These are phyloP conservation scores for Exocentrus adspersus DNA, from an alignment of 2,888 invertebrate genomes.

Conservation along the genomic window DNA sequence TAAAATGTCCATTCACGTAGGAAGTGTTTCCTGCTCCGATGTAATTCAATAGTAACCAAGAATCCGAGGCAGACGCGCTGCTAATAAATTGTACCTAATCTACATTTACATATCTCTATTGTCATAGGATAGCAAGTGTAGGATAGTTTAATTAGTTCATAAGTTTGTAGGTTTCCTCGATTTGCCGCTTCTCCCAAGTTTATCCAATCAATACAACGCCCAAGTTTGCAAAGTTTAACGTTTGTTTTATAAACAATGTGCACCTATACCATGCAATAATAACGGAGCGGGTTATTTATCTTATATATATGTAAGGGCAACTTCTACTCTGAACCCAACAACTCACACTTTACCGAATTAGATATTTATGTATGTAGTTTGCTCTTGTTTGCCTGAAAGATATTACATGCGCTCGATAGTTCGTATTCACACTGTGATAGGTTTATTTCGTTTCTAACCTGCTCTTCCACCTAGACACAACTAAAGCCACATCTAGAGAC, in stretches of 20 bases:
- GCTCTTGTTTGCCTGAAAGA: constrained; percentile 41
- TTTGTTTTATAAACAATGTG: constrained; percentile 64
- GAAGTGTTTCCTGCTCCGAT: constrained; percentile 30
- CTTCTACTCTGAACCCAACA: constrained; percentile 47
- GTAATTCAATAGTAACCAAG: constrained; percentile 45
- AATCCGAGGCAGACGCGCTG: constrained; percentile 45
- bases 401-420: constrained; percentile 31
- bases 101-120: constrained; percentile 64
- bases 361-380: constrained; percentile 49
- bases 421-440: constrained; percentile 1
- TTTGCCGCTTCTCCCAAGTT: constrained; percentile 57
- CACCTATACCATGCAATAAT: constrained; percentile 58
- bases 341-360: constrained; percentile 48
- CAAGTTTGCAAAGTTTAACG: constrained; percentile 60
- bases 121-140: constrained; percentile 61
- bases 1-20: constrained; percentile 27
- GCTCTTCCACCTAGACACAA: too few species aligned
- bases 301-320: constrained; percentile 52
- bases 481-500: too few species aligned
- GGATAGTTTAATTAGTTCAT: constrained; percentile 65
- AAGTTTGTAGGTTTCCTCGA: constrained; percentile 62
- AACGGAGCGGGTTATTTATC: constrained; percentile 58
- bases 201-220: constrained; percentile 62
- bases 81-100: constrained; percentile 49
- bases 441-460: too few species aligned